A percentile compares a stretch with the other conserved stretches of the same genome.
Evolutionary conservation across 2,113 vertebrate genomes (phyloP).

Genomic region (Morone chrysops): DNA sequence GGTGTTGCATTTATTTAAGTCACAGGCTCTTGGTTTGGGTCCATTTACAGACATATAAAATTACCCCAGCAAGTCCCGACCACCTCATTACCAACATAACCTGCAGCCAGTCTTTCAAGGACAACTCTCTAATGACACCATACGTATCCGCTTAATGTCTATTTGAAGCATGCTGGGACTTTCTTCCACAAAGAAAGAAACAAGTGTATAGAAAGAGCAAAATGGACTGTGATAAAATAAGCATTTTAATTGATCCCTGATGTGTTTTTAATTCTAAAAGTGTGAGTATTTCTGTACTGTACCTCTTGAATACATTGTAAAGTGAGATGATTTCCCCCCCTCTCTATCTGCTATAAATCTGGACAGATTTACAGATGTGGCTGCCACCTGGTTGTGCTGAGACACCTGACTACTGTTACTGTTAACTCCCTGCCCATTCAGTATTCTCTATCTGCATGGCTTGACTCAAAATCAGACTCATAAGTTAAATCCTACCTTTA

Average conservation of each 20-base stretch:
- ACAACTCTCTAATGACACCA: conserved; percentile 77
- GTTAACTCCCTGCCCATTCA: conserved; percentile 15
- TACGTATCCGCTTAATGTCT: conserved; percentile 70
- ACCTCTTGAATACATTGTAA: conserved; percentile 21
- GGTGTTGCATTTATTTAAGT: conserved; percentile 71
- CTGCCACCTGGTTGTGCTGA: conserved; percentile 52
- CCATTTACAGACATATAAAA: conserved; percentile 81
- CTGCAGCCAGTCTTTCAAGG: conserved; percentile 83
- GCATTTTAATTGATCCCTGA: conserved; percentile 58
- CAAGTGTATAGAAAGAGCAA: conserved; percentile 53
- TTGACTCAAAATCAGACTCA: neutral
- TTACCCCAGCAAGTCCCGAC: conserved; percentile 74
- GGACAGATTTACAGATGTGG: conserved; percentile 45
- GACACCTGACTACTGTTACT: conserved; percentile 49
- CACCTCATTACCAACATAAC: conserved; percentile 84
- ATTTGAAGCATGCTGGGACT: conserved; percentile 66
- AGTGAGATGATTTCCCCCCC: conserved; percentile 12
- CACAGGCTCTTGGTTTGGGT: conserved; percentile 71
- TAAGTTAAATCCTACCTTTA: neutral
- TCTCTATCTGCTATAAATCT: conserved; percentile 20
- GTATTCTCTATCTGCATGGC: neutral
- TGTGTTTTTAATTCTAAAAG: conserved; percentile 37
- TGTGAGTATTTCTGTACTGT: conserved; percentile 10
- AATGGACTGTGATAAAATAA: conserved; percentile 64
- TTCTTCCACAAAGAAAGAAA: conserved; percentile 56